These are phyloP conservation scores for Drosophila quadrilineata DNA, from an alignment of 1,140 invertebrate genomes.

Conservation along the genomic window DNA sequence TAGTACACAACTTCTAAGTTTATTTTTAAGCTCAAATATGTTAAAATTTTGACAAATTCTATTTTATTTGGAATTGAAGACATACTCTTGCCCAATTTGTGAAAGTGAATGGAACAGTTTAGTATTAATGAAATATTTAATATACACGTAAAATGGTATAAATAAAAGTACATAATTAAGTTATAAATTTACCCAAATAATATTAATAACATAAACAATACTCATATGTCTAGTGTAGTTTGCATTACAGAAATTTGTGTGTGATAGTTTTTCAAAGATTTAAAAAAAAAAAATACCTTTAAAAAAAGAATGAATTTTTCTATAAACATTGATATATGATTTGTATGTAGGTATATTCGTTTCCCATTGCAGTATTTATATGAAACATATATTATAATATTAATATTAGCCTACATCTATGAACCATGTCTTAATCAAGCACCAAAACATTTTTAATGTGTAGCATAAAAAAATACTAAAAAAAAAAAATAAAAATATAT, in stretches of 20 bases:
- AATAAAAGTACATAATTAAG: slow-evolving; percentile 1
- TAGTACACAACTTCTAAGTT: too few relatives aligned
- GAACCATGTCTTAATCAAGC: slow-evolving; percentile 56
- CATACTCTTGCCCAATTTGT: too few relatives aligned
- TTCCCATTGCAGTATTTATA: slow-evolving; percentile 19
- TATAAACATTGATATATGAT: slow-evolving; percentile 26
- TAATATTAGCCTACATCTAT: slow-evolving; percentile 32
- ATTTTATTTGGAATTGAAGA: too few relatives aligned
- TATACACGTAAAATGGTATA: background rate
- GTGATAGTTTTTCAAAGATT: slow-evolving; percentile 76
- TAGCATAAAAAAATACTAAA: slow-evolving; percentile 46
- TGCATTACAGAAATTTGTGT: slow-evolving; percentile 54
- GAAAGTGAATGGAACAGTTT: slow-evolving; percentile 37
- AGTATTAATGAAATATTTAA: slow-evolving; percentile 40
- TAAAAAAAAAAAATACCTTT: slow-evolving; percentile 1
- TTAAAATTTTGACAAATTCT: too few relatives aligned
- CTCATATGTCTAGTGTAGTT: slow-evolving; percentile 53
- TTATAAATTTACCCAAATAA: slow-evolving; percentile 5
- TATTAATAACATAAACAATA: slow-evolving; percentile 25
- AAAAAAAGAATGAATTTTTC: slow-evolving; percentile 20
- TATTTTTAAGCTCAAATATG: too few relatives aligned
- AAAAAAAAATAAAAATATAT: slow-evolving; percentile 1
- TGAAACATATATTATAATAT: background rate
- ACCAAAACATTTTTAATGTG: slow-evolving; percentile 74
- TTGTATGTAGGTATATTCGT: slow-evolving; percentile 23